A percentile compares a stretch with the other conserved stretches of the same genome.
These are phyloP conservation scores for Marmota flaviventris DNA, from an alignment of 2,113 vertebrate species.

Conservation along the genomic window DNA sequence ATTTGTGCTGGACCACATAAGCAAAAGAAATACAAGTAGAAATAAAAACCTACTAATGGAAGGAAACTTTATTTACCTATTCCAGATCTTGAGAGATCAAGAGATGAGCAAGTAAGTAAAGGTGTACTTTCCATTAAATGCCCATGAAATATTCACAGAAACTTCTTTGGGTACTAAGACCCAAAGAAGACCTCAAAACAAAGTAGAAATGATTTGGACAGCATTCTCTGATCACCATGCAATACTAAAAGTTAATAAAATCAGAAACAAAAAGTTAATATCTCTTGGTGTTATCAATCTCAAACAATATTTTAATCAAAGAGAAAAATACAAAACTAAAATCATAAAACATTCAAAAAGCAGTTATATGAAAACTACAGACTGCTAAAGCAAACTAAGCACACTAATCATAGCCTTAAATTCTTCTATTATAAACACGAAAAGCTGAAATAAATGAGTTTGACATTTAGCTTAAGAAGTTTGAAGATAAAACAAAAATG, in stretches of 20 bases:
- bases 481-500: constrained; percentile 39
- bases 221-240: neutral
- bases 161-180: neutral
- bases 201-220: neutral
- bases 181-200: neutral
- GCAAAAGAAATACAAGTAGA: neutral
- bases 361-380: neutral
- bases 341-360: neutral
- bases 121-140: neutral
- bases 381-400: neutral
- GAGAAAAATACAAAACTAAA: neutral
- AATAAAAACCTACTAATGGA: neutral
- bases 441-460: constrained; percentile 34
- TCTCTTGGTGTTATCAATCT: neutral
- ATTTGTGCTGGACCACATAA: neutral
- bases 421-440: neutral
- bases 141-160: neutral
- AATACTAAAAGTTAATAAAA: constrained; percentile 1
- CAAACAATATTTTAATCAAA: neutral
- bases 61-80: neutral
- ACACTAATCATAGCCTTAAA: neutral
- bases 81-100: neutral
- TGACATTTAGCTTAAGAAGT: neutral
- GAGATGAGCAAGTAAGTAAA: neutral
- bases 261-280: neutral